Percentiles rank a stretch among this genome's conserved stretches.
Conservation (phyloP, 1,140 invertebrate species). For the Zophobas atratus region DNA sequence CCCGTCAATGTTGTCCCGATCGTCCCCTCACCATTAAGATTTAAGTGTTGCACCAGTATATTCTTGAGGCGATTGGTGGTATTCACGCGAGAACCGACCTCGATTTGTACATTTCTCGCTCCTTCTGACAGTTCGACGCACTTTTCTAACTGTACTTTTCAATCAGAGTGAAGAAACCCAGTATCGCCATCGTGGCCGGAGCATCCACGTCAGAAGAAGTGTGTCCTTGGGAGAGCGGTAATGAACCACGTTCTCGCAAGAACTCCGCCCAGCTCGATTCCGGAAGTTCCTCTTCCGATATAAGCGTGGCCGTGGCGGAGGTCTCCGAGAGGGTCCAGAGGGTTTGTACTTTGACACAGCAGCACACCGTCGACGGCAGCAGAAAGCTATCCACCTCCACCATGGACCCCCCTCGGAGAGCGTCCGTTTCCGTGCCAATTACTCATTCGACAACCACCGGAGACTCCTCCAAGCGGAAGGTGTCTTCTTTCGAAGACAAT, state of each 20-base stretch:
- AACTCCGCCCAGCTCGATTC: slow-evolving; percentile 74
- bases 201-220: slow-evolving; percentile 74
- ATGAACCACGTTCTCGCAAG: slow-evolving; percentile 68
- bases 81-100: slow-evolving; percentile 28
- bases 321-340: slow-evolving; percentile 70
- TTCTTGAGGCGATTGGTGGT: slow-evolving; percentile 36
- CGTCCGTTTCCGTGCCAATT: slow-evolving; percentile 69
- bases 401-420: slow-evolving; percentile 64
- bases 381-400: slow-evolving; percentile 66
- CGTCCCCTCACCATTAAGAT: slow-evolving; percentile 39
- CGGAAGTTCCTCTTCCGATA: slow-evolving; percentile 80
- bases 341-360: slow-evolving; percentile 73
- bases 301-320: slow-evolving; percentile 75
- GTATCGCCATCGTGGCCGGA: slow-evolving; percentile 65
- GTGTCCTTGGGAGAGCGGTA: slow-evolving; percentile 77
- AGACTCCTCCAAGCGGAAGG: slow-evolving; percentile 62
- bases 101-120: slow-evolving; percentile 19
- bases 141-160: slow-evolving; percentile 11
- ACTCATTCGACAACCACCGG: slow-evolving; percentile 52
- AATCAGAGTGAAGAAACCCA: slow-evolving; percentile 64
- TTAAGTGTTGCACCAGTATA: slow-evolving; percentile 50
- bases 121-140: neutral
- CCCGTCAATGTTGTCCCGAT: slow-evolving; percentile 6
- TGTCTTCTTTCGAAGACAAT: slow-evolving; percentile 69
- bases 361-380: slow-evolving; percentile 75